These are phyloP conservation scores for Cheiracanthium punctorium DNA, from an alignment of 2,888 invertebrate species.

Conservation along the genomic window DNA sequence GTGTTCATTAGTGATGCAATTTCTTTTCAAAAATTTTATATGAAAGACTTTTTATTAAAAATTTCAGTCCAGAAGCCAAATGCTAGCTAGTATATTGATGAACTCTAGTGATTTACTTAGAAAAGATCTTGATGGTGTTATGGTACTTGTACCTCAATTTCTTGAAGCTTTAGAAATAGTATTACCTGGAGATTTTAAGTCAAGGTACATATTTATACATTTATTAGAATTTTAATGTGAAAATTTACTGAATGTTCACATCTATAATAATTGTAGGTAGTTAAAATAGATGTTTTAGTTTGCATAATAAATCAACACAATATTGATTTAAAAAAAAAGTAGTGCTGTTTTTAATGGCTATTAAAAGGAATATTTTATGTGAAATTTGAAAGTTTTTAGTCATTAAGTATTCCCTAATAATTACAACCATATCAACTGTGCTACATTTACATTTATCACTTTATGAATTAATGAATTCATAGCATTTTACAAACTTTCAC, in stretches of 20 bases:
- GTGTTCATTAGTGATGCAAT: no score
- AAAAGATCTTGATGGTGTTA: constrained; percentile 93
- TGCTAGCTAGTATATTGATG: constrained; percentile 89
- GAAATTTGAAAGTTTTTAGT: no score
- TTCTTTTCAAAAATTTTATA: no score
- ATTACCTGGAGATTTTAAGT: constrained; percentile 84
- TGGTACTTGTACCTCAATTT: constrained; percentile 92
- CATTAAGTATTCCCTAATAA: no score
- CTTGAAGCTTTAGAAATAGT: constrained; percentile 93
- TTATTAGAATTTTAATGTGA: neutral
- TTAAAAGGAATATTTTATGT: no score
- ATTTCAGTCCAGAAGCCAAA: constrained; percentile 77
- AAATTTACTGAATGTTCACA: no score
- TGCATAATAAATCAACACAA: neutral
- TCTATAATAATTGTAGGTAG: neutral
- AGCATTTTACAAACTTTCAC: no score
- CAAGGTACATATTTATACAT: constrained; percentile 23
- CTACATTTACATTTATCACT: no score
- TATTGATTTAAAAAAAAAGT: no score
- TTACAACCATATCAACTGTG: no score
- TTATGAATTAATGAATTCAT: no score
- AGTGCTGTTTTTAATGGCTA: no score
- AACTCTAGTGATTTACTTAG: constrained; percentile 92
- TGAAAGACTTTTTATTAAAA: neutral
- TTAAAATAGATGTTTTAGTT: neutral